Conservation (phyloP, 2,888 invertebrate genomes). For the Drosophila cracens region DNA sequence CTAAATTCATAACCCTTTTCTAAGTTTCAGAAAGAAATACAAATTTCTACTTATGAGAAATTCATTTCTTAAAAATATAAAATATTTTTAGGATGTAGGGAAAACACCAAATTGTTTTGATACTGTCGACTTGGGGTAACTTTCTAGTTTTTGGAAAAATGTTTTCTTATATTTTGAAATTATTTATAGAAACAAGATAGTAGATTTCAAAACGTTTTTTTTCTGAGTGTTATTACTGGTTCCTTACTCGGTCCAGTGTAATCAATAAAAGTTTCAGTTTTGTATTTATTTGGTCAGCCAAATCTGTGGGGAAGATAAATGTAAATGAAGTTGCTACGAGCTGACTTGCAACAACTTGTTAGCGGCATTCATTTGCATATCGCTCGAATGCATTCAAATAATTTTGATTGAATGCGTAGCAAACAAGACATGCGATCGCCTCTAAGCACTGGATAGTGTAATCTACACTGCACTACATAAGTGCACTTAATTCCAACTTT, state of each 20-base stretch:
- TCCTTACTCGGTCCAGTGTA: conserved; percentile 1
- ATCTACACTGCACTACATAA: neutral
- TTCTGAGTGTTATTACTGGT: neutral
- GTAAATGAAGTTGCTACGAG: conserved; percentile 56
- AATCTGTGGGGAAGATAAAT: conserved; percentile 38
- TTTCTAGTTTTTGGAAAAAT: neutral
- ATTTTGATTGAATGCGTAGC: conserved; percentile 46
- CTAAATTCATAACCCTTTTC: neutral
- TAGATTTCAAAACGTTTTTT: neutral
- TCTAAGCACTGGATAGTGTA: neutral
- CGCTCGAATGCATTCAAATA: conserved; percentile 51
- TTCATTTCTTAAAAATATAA: neutral
- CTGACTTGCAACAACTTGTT: conserved; percentile 49
- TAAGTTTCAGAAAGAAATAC: neutral
- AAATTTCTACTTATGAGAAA: neutral
- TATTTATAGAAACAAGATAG: neutral
- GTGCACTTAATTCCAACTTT: neutral
- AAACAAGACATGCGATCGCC: conserved; percentile 16
- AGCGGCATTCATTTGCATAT: conserved; percentile 51
- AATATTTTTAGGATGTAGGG: neutral
- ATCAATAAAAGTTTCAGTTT: conserved; percentile 58
- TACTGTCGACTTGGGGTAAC: neutral
- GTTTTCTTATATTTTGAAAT: neutral
- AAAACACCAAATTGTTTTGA: neutral
- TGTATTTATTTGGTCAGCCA: conserved; percentile 44